Evolutionary conservation across 2,888 invertebrate genomes (phyloP).

Genomic region (Anoncus sp.): DNA sequence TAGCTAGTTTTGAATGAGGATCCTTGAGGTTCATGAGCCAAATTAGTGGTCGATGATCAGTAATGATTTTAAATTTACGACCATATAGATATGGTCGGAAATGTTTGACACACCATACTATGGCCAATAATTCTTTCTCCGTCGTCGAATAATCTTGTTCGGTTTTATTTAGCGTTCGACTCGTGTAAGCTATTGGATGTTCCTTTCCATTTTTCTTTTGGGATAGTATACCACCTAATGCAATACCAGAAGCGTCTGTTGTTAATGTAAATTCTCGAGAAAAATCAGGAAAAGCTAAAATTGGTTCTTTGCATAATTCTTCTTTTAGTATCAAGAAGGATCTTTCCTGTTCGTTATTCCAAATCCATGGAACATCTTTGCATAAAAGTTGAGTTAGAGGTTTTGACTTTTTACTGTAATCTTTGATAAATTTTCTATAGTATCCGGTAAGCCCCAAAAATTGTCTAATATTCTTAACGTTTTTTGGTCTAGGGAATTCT

Average conservation of each 20-base stretch:
- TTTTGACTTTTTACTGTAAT: slow-evolving; percentile 57
- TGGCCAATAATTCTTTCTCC: slow-evolving; percentile 67
- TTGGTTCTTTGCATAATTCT: slow-evolving; percentile 1
- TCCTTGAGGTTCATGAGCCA: slow-evolving; percentile 70
- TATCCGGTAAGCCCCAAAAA: slow-evolving; percentile 68
- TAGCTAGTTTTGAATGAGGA: slow-evolving; percentile 39
- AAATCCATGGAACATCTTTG: neutral
- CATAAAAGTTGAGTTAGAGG: slow-evolving; percentile 29
- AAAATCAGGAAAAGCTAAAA: slow-evolving; percentile 69
- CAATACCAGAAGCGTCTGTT: slow-evolving; percentile 73
- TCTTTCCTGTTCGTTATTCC: neutral
- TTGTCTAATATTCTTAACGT: slow-evolving; percentile 61
- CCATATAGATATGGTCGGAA: slow-evolving; percentile 69
- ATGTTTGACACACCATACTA: slow-evolving; percentile 63
- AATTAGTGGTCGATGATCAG: slow-evolving; percentile 73
- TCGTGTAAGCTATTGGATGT: slow-evolving; percentile 75
- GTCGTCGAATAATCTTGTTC: slow-evolving; percentile 59
- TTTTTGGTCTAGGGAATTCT: slow-evolving; percentile 63
- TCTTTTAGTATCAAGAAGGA: slow-evolving; percentile 22
- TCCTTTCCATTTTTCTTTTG: slow-evolving; percentile 69
- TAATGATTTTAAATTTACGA: slow-evolving; percentile 65
- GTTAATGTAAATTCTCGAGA: slow-evolving; percentile 67
- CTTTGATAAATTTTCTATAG: slow-evolving; percentile 65
- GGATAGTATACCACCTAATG: slow-evolving; percentile 73
- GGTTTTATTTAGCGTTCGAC: slow-evolving; percentile 65